Evolutionary conservation across 2,113 vertebrate species (phyloP).

Genomic region (Zapornia atra): DNA sequence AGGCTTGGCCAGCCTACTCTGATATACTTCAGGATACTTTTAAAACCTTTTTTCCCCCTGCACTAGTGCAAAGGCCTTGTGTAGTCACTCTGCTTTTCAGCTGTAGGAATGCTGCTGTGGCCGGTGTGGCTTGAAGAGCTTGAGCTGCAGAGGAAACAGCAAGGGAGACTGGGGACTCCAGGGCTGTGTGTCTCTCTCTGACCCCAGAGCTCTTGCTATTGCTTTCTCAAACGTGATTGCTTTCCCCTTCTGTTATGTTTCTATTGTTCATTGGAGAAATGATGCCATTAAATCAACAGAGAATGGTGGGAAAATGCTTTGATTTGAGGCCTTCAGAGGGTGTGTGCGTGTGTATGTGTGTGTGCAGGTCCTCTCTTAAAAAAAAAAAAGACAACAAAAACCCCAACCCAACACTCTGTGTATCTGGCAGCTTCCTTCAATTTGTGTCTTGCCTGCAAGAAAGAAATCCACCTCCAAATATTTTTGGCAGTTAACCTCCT

Average conservation of each 20-base stretch:
- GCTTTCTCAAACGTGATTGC: conserved; percentile 40
- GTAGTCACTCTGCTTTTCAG: neutral
- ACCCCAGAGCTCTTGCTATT: conserved; percentile 19
- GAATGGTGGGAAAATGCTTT: conserved; percentile 63
- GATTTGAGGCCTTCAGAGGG: conserved; percentile 33
- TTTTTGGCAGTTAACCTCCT: neutral
- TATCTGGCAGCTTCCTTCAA: conserved; percentile 43
- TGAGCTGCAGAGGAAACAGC: neutral
- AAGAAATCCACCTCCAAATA: conserved; percentile 4
- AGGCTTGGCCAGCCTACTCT: neutral
- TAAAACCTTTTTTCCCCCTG: neutral
- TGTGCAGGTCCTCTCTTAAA: neutral
- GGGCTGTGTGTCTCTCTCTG: neutral
- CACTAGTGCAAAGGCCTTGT: neutral
- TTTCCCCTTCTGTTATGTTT: conserved; percentile 33
- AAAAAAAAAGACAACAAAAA: neutral
- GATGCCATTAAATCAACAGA: conserved; percentile 59
- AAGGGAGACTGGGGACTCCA: neutral
- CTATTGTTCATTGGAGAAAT: conserved; percentile 26
- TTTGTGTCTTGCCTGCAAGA: neutral
- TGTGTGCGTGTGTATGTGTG: neutral
- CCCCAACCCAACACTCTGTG: neutral
- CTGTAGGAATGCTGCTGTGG: neutral
- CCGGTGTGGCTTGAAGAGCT: fast-evolving
- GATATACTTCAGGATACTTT: neutral